Percentiles rank a stretch among this genome's conserved stretches.
Evolutionary conservation across 2,113 vertebrate genomes (phyloP).

Genomic region (Daboia siamensis): DNA sequence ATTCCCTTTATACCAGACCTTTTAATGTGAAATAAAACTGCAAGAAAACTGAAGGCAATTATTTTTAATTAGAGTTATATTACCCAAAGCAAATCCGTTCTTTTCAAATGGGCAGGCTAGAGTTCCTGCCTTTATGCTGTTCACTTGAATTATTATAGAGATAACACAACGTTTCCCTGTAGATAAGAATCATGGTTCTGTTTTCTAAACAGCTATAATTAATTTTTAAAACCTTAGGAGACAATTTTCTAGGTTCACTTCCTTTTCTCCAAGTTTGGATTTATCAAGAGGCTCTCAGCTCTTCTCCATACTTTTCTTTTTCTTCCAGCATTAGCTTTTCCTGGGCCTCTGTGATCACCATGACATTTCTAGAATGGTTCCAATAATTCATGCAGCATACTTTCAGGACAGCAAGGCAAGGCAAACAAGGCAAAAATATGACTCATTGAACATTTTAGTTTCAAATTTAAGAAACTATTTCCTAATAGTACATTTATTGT

Average conservation of each 20-base stretch:
- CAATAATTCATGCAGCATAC: not conserved
- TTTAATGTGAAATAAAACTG: slow-evolving; percentile 52
- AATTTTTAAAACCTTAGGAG: slow-evolving; percentile 17
- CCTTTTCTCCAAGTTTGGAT: not conserved
- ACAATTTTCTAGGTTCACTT: slow-evolving; percentile 3
- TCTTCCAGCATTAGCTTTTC: not conserved
- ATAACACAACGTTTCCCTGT: slow-evolving; percentile 61
- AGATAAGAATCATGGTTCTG: slow-evolving; percentile 61
- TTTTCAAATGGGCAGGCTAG: slow-evolving; percentile 51
- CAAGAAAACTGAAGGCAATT: slow-evolving; percentile 39
- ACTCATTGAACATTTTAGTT: not conserved
- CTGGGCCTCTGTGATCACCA: not conserved
- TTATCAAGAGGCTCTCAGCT: slow-evolving; percentile 4
- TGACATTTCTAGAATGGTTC: not conserved
- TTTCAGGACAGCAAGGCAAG: not conserved
- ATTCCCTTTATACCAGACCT: slow-evolving; percentile 68
- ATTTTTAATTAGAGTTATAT: slow-evolving; percentile 48
- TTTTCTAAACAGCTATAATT: slow-evolving; percentile 50
- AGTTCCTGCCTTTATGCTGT: slow-evolving; percentile 42
- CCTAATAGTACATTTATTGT: not conserved
- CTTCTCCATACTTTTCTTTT: not conserved
- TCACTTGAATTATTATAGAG: slow-evolving; percentile 57
- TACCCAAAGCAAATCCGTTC: slow-evolving; percentile 55
- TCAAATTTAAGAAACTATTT: not conserved
- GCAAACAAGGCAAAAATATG: not conserved